phyloP scores from a whole-genome alignment of 2,797 vertebrate genomes.

The Telmatherina bonti region DNA sequence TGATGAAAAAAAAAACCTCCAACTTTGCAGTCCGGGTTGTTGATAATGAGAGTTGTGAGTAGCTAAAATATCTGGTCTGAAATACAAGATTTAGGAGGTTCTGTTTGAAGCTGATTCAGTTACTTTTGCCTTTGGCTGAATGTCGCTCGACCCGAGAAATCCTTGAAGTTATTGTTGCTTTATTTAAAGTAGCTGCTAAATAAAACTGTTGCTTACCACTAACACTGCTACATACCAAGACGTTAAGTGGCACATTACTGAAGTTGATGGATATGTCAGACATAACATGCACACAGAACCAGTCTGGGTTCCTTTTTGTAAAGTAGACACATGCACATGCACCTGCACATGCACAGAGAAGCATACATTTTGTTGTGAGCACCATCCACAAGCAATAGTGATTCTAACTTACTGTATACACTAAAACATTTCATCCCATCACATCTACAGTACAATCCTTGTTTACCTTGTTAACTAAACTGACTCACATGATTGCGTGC shows the following conservation, averaged over 20 bases:
- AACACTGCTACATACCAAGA: slow-evolving; percentile 10
- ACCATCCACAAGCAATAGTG: background rate
- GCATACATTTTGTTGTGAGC: background rate
- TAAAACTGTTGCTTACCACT: slow-evolving; percentile 26
- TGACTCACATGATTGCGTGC: background rate
- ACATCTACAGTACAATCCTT: background rate
- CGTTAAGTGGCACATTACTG: slow-evolving; percentile 21
- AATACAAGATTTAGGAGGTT: slow-evolving; percentile 30
- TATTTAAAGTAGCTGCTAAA: slow-evolving; percentile 26
- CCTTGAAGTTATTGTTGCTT: slow-evolving; percentile 14
- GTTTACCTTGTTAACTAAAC: background rate
- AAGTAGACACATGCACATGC: slow-evolving; percentile 1
- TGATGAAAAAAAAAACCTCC: background rate
- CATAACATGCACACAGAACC: background rate
- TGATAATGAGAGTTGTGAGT: slow-evolving; percentile 4
- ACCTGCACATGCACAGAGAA: background rate
- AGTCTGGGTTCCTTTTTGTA: slow-evolving; percentile 9
- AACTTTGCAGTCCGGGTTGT: background rate
- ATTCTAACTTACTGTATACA: background rate
- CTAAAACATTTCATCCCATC: no score
- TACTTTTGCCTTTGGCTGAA: slow-evolving; percentile 27
- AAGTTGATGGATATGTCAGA: slow-evolving; percentile 25
- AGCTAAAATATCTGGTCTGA: slow-evolving; percentile 38
- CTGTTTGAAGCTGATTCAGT: slow-evolving; percentile 31
- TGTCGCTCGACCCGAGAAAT: slow-evolving; percentile 20